These are phyloP conservation scores for Epiblema foenella DNA, from an alignment of 2,888 invertebrate genomes.

Conservation along the genomic window DNA sequence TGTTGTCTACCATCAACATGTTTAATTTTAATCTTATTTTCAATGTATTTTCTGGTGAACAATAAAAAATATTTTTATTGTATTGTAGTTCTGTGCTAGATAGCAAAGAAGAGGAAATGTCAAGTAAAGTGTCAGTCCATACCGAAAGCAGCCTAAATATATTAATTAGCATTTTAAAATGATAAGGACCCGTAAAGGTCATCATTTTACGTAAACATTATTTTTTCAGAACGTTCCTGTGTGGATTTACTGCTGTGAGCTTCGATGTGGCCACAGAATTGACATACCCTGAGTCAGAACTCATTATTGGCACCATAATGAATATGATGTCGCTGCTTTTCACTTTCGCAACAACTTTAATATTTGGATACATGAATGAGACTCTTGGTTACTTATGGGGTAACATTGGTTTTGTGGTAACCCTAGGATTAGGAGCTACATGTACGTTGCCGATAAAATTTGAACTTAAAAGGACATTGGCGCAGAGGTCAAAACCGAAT, in stretches of 20 bases:
- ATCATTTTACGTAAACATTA: constrained; percentile 2
- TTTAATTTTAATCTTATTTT: too few species aligned
- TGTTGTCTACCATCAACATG: too few species aligned
- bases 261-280: constrained; percentile 91
- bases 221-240: constrained; percentile 88
- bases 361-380: constrained; percentile 59
- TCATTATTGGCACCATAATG: constrained; percentile 87
- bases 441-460: constrained; percentile 47
- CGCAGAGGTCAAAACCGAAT: constrained; percentile 42
- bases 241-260: constrained; percentile 89
- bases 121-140: too few species aligned
- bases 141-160: too few species aligned
- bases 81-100: too few species aligned
- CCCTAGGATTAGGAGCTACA: constrained; percentile 55
- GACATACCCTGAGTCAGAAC: constrained; percentile 90
- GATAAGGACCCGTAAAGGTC: too few species aligned
- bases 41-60: too few species aligned
- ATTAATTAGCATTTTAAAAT: too few species aligned
- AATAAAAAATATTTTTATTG: too few species aligned
- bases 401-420: constrained; percentile 58
- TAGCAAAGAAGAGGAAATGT: too few species aligned
- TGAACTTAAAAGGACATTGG: constrained; percentile 45
- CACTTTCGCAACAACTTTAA: constrained; percentile 57
- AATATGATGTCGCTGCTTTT: constrained; percentile 59
- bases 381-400: constrained; percentile 60